phyloP scores from a whole-genome alignment of 1,140 invertebrate species.

The Aphidius gifuensis region DNA sequence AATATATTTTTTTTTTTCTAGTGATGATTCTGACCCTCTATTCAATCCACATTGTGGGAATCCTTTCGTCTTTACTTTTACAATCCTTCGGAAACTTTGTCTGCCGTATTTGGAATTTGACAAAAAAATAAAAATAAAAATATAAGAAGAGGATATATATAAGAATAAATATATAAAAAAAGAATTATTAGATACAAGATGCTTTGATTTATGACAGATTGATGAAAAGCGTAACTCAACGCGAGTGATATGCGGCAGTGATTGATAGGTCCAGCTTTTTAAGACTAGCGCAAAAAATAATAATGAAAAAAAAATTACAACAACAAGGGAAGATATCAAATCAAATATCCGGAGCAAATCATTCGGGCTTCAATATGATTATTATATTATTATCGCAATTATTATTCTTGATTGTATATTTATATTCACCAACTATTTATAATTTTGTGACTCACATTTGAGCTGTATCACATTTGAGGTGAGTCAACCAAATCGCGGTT shows the following conservation, averaged over 20 bases:
- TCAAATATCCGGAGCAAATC: constrained; percentile 20
- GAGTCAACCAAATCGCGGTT: constrained; percentile 34
- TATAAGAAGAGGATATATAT: neutral
- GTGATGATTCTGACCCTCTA: constrained; percentile 29
- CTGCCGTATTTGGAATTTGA: neutral
- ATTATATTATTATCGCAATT: constrained; percentile 19
- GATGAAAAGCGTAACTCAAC: constrained; percentile 10
- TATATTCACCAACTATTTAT: constrained; percentile 33
- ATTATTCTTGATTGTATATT: neutral
- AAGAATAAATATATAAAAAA: neutral
- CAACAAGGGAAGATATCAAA: neutral
- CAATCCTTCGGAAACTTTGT: neutral
- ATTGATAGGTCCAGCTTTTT: constrained; percentile 13
- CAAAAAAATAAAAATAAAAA: neutral
- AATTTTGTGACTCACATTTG: constrained; percentile 42
- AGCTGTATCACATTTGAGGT: constrained; percentile 29
- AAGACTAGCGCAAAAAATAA: neutral
- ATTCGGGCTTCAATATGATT: constrained; percentile 7
- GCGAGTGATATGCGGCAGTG: neutral
- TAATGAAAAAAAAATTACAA: neutral
- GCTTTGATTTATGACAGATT: constrained; percentile 10
- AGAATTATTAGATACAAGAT: neutral
- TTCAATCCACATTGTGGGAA: constrained; percentile 26
- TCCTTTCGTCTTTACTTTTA: constrained; percentile 1
- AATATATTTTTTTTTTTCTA: constrained; percentile 10